phyloP scores from a whole-genome alignment of 2,113 vertebrate genomes.

The Cepphus grylle region DNA sequence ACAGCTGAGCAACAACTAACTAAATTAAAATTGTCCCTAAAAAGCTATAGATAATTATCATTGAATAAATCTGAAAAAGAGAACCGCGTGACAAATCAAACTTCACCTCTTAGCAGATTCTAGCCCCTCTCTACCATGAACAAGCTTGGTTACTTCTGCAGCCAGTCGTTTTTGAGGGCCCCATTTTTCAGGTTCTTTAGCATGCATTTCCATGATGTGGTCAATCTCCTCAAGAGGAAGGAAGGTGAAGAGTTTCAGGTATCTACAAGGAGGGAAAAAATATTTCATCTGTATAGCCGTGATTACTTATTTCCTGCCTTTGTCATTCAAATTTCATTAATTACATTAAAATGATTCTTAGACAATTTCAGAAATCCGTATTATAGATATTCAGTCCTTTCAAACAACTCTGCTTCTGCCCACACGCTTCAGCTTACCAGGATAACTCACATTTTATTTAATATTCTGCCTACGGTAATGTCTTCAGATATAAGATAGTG shows the following conservation, averaged over 20 bases:
- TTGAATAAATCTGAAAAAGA: neutral
- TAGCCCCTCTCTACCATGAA: constrained; percentile 91
- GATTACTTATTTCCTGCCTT: neutral
- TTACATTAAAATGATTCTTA: neutral
- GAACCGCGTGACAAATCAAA: neutral
- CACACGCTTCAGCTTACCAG: neutral
- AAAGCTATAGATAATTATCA: neutral
- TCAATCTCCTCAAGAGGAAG: constrained; percentile 88
- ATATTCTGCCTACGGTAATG: neutral
- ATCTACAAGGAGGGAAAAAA: constrained; percentile 66
- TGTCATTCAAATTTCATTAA: neutral
- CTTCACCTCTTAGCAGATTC: constrained; percentile 90
- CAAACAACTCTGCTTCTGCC: neutral
- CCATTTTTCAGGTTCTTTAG: constrained; percentile 84
- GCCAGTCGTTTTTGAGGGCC: constrained; percentile 91
- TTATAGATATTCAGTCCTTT: neutral
- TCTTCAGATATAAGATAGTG: neutral
- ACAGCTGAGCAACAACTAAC: neutral
- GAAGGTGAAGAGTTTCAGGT: constrained; percentile 93
- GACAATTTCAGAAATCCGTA: neutral
- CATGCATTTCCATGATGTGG: constrained; percentile 87
- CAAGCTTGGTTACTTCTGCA: constrained; percentile 94
- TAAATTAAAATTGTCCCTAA: neutral
- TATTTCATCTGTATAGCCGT: neutral
- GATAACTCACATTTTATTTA: neutral